Evolutionary conservation across 2,888 invertebrate genomes (phyloP).

Genomic region (Tuta absoluta): DNA sequence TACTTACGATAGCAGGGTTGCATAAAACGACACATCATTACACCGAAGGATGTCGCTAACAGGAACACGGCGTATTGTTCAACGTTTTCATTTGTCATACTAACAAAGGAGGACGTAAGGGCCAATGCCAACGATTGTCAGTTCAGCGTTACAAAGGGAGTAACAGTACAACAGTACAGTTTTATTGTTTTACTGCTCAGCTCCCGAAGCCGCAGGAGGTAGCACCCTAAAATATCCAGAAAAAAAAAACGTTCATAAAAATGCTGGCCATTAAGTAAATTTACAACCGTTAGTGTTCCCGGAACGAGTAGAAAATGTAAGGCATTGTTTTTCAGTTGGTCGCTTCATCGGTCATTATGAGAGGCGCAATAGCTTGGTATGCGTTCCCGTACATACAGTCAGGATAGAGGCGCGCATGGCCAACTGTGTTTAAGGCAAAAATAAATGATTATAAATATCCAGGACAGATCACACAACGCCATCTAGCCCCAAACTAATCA

Average conservation of each 20-base stretch:
- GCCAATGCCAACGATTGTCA: constrained; percentile 63
- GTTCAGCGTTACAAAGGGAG: constrained; percentile 50
- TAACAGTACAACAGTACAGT: constrained; percentile 67
- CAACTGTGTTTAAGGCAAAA: not conserved
- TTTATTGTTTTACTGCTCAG: constrained; percentile 75
- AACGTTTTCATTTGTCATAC: constrained; percentile 67
- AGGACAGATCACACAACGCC: no score
- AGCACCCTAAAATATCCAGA: constrained; percentile 66
- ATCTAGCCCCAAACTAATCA: no score
- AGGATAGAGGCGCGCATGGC: not conserved
- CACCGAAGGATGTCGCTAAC: constrained; percentile 27
- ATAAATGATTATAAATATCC: no score
- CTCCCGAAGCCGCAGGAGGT: constrained; percentile 76
- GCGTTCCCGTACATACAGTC: not conserved
- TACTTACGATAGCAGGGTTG: constrained; percentile 19
- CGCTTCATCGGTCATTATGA: constrained; percentile 20
- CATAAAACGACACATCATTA: constrained; percentile 27
- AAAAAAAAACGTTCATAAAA: constrained; percentile 59
- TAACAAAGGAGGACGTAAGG: constrained; percentile 64
- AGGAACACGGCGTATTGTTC: constrained; percentile 50
- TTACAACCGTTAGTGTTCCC: constrained; percentile 70
- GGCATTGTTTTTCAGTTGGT: constrained; percentile 45
- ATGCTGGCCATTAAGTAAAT: constrained; percentile 74
- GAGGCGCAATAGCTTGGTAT: not conserved
- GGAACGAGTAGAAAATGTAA: constrained; percentile 56